Conservation (phyloP, 1,140 invertebrate species). For the Dreissena polymorpha region DNA sequence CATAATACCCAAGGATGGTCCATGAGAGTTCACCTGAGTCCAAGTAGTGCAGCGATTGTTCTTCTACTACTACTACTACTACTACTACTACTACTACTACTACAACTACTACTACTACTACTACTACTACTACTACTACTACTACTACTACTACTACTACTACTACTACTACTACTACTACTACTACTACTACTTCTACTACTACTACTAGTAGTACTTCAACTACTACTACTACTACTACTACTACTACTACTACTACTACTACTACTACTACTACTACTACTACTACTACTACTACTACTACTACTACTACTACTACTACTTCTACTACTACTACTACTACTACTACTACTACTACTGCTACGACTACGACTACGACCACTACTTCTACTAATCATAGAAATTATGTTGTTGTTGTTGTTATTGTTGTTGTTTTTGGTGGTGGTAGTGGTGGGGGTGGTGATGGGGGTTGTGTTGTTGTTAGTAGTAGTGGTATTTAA, state of each 20-base stretch:
- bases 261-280: neutral
- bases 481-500: too few relatives aligned
- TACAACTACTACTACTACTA: neutral
- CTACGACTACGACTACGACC: too few relatives aligned
- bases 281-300: neutral
- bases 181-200: neutral
- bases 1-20: too few relatives aligned
- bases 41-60: too few relatives aligned
- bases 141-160: neutral
- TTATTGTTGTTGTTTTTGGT: too few relatives aligned
- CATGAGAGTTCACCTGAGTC: too few relatives aligned
- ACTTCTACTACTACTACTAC: neutral
- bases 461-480: too few relatives aligned
- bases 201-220: neutral
- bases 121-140: neutral
- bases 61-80: too few relatives aligned
- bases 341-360: neutral
- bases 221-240: neutral
- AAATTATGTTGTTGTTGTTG: too few relatives aligned
- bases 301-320: neutral
- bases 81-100: too few relatives aligned
- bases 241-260: neutral
- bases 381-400: too few relatives aligned
- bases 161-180: neutral
- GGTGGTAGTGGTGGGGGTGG: too few relatives aligned